These are phyloP conservation scores for Achatina immaculata DNA, from an alignment of 1,140 invertebrate species.

Conservation along the genomic window DNA sequence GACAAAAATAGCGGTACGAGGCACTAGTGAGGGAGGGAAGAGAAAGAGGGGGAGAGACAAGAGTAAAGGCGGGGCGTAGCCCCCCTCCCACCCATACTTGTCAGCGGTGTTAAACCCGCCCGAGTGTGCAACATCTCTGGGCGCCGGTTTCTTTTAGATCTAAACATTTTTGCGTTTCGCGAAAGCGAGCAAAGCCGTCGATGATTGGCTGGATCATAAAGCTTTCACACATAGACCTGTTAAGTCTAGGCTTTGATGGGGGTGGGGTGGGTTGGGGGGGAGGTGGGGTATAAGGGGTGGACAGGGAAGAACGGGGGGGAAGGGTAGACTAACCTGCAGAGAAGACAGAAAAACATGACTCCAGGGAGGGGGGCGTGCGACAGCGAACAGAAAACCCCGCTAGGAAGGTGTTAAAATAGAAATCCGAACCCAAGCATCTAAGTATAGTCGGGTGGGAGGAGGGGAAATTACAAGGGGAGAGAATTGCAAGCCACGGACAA, in stretches of 20 bases:
- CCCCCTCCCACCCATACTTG: slow-evolving; percentile 43
- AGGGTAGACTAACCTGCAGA: background rate
- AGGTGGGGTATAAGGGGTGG: background rate
- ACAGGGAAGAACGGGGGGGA: background rate
- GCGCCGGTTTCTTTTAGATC: background rate
- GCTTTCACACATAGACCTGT: slow-evolving; percentile 28
- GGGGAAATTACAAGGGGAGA: no score
- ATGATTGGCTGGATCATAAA: slow-evolving; percentile 14
- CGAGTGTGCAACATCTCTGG: slow-evolving; percentile 2
- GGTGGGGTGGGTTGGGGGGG: no score
- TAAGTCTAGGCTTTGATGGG: no score
- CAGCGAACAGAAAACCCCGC: no score
- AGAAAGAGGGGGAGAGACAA: slow-evolving; percentile 21
- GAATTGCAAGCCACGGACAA: no score
- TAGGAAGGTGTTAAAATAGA: no score
- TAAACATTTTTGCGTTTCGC: background rate
- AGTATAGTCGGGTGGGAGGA: no score
- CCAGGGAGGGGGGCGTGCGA: no score
- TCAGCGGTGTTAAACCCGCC: slow-evolving; percentile 40
- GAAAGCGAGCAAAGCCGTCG: background rate
- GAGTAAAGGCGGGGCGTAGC: slow-evolving; percentile 44
- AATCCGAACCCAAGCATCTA: no score
- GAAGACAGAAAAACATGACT: no score
- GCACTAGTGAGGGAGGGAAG: background rate
- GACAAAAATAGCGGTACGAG: background rate